Evolutionary conservation across 1,140 invertebrate species (phyloP).

Genomic region (Zaprionus africanus): DNA sequence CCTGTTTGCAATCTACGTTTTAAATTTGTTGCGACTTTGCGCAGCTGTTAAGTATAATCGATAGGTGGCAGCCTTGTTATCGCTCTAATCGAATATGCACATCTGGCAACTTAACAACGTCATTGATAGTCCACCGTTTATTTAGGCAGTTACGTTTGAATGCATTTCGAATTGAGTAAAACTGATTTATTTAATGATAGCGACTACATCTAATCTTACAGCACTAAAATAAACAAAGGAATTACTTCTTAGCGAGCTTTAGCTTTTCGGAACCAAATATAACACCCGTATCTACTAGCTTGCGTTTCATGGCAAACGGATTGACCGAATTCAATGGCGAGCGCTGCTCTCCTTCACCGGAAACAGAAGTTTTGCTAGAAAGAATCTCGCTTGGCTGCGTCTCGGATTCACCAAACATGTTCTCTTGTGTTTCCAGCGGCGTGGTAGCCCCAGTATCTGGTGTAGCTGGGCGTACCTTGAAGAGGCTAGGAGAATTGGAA

Average conservation of each 20-base stretch:
- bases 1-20: no score
- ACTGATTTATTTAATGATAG: conserved; percentile 4
- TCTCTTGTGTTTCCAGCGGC: conserved; percentile 65
- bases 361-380: conserved; percentile 34
- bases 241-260: conserved; percentile 72
- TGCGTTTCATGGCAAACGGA: conserved; percentile 79
- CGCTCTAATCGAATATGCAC: no score
- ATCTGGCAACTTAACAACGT: no score
- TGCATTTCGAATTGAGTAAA: conserved; percentile 8
- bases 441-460: conserved; percentile 39
- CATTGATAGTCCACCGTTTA: no score
- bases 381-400: conserved; percentile 34
- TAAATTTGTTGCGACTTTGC: no score
- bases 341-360: conserved; percentile 24
- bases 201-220: conserved; percentile 20
- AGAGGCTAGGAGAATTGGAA: conserved; percentile 64
- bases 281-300: conserved; percentile 69
- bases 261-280: conserved; percentile 77
- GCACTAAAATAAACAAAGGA: conserved; percentile 6
- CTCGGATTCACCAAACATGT: conserved; percentile 69
- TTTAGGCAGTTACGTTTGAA: background rate
- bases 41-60: no score
- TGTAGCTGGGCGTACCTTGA: conserved; percentile 63
- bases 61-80: no score
- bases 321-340: conserved; percentile 70